Conservation (phyloP, 2,888 invertebrate species). For the Caenorhabditis becei region DNA sequence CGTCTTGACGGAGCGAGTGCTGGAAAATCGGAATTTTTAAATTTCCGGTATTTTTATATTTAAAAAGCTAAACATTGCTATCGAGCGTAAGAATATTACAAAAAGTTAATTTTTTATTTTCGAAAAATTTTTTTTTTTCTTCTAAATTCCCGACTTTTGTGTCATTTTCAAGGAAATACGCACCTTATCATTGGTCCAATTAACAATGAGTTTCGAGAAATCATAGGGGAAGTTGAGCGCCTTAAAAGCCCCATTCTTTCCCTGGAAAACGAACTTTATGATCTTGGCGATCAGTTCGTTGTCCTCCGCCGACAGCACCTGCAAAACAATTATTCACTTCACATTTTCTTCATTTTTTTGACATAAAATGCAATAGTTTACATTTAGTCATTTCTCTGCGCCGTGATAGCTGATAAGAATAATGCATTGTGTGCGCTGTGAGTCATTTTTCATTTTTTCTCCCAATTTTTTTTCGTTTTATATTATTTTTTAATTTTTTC, state of each 20-base stretch:
- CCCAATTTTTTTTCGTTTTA: conserved; percentile 8
- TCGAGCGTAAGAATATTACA: no score
- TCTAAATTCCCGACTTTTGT: no score
- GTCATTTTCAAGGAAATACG: no score
- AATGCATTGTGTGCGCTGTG: conserved; percentile 16
- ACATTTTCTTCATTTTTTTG: not conserved
- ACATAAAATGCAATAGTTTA: not conserved
- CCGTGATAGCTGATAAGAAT: conserved; percentile 38
- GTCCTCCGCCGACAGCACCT: not conserved
- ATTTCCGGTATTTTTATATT: not conserved
- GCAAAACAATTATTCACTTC: not conserved
- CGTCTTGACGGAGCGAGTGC: not conserved
- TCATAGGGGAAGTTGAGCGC: not conserved
- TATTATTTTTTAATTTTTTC: not conserved
- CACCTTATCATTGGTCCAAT: not conserved
- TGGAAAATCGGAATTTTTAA: not conserved
- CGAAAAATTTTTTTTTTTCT: no score
- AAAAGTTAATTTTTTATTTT: no score
- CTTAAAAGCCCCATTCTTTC: not conserved
- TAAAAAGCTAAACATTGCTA: not conserved
- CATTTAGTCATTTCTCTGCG: conserved; percentile 24
- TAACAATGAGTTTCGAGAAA: not conserved
- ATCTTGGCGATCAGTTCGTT: not conserved
- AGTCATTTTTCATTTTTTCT: conserved; percentile 32
- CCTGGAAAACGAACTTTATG: not conserved